These are phyloP conservation scores for Omphaloscelis lunosa DNA, from an alignment of 2,888 invertebrate species.

Conservation along the genomic window DNA sequence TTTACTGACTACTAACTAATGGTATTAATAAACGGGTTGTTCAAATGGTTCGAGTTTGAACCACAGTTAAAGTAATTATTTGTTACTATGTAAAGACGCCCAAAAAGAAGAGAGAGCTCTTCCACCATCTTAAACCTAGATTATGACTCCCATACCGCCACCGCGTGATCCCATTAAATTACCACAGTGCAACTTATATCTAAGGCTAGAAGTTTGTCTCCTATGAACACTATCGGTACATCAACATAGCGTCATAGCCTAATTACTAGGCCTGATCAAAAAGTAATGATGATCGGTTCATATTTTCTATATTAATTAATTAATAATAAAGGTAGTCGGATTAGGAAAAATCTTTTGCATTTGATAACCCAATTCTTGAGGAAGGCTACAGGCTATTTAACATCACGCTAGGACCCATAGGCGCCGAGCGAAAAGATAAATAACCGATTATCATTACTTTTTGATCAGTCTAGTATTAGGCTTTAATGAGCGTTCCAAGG, in stretches of 20 bases:
- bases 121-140: background rate
- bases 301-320: too few relatives aligned
- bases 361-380: too few relatives aligned
- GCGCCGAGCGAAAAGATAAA: too few relatives aligned
- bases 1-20: background rate
- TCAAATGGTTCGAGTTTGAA: background rate
- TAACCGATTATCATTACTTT: too few relatives aligned
- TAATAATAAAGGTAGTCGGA: too few relatives aligned
- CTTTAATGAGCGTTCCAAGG: background rate
- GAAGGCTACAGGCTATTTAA: too few relatives aligned
- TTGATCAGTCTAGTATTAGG: too few relatives aligned
- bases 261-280: too few relatives aligned
- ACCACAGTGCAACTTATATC: constrained; percentile 10
- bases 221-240: background rate
- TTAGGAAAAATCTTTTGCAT: too few relatives aligned
- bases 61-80: background rate
- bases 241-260: too few relatives aligned
- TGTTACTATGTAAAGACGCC: constrained; percentile 3
- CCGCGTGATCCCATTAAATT: background rate
- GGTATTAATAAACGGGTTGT: background rate
- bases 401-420: too few relatives aligned
- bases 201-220: background rate
- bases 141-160: background rate
- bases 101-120: background rate
- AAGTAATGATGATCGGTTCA: too few relatives aligned